Percentiles rank a stretch among this genome's conserved stretches.
Evolutionary conservation across 2,113 vertebrate species (phyloP).

Genomic region (Bufo bufo): DNA sequence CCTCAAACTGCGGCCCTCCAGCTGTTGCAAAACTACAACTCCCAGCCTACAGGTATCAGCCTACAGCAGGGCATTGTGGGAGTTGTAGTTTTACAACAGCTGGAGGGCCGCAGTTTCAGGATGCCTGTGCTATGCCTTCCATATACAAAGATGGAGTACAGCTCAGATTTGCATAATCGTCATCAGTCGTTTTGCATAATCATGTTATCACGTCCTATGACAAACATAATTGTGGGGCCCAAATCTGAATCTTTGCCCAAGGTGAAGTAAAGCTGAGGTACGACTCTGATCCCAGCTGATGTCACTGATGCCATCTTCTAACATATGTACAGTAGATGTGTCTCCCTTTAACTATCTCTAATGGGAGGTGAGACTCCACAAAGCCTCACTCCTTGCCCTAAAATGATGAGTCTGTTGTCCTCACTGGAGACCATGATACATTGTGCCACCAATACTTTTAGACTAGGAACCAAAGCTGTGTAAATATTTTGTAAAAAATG

Average conservation of each 20-base stretch:
- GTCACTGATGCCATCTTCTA: no score
- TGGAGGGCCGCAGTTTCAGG: neutral
- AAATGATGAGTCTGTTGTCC: neutral
- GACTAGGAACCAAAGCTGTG: neutral
- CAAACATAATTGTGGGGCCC: neutral
- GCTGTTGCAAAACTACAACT: no score
- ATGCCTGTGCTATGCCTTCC: neutral
- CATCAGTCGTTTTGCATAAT: no score
- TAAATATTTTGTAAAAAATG: neutral
- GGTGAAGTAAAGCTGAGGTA: neutral
- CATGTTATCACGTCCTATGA: neutral
- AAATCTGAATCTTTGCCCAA: neutral
- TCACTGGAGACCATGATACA: neutral
- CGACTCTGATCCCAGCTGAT: neutral
- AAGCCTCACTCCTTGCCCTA: neutral
- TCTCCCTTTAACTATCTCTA: neutral
- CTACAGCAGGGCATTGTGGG: no score
- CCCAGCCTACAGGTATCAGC: no score
- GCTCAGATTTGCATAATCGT: neutral
- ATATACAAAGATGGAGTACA: neutral
- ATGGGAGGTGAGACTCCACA: neutral
- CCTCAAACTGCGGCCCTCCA: no score
- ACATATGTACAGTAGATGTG: no score
- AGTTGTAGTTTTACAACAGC: no score
- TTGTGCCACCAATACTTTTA: neutral